Percentiles rank a stretch among this genome's conserved stretches.
phyloP scores from a whole-genome alignment of 2,888 invertebrate species.

The Agrochola lychnidis region DNA sequence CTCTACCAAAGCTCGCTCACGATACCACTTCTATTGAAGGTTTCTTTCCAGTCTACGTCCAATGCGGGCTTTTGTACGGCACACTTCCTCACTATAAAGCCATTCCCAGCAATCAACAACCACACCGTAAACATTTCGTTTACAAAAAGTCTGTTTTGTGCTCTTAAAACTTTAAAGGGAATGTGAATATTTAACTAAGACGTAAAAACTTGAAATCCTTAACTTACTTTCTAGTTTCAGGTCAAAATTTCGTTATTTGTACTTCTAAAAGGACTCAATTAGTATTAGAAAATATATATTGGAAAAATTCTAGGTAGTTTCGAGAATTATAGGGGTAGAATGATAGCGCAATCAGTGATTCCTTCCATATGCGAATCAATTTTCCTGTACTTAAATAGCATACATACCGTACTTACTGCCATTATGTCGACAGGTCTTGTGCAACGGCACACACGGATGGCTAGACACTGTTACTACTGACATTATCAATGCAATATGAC shows the following conservation, averaged over 20 bases:
- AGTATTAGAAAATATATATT: neutral
- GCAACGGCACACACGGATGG: conserved; percentile 61
- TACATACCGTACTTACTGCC: conserved; percentile 57
- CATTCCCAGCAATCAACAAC: conserved; percentile 32
- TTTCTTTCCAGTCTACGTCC: conserved; percentile 68
- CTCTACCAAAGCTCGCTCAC: conserved; percentile 75
- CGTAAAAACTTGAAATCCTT: conserved; percentile 77
- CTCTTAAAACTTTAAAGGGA: conserved; percentile 67
- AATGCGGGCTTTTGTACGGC: conserved; percentile 69
- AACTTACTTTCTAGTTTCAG: conserved; percentile 68
- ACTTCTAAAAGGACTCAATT: neutral
- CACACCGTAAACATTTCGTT: conserved; percentile 29
- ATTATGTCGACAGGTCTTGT: conserved; percentile 61
- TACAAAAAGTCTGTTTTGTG: conserved; percentile 31
- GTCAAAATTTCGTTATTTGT: conserved; percentile 8
- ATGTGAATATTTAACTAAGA: conserved; percentile 63
- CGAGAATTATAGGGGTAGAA: neutral
- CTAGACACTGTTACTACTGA: conserved; percentile 47
- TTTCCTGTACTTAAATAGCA: conserved; percentile 44
- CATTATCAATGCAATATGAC: conserved; percentile 52
- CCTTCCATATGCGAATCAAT: conserved; percentile 14
- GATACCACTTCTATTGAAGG: conserved; percentile 74
- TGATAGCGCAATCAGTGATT: conserved; percentile 8
- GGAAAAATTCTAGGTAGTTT: conserved; percentile 1
- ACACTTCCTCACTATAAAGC: conserved; percentile 3